Base-by-base conservation (phyloP, 2,113 vertebrate species). In the Pyrgilauda ruficollis region DNA sequence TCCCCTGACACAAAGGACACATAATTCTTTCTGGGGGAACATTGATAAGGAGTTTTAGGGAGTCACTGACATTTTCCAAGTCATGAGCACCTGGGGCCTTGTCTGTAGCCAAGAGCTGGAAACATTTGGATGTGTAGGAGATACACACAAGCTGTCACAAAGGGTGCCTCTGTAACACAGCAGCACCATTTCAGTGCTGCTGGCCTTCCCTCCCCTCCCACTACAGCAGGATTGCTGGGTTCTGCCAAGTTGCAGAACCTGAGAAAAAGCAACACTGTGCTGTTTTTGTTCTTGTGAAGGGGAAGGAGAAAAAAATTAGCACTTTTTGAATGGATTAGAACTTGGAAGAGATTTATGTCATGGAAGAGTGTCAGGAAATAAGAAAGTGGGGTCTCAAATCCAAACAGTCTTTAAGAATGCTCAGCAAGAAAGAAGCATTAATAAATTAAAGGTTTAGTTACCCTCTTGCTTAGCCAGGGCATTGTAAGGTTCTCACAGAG, bases 211-310 rank as follows among this genome's bases (percentile, higher is more conserved):
- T 77, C 22, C 20, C 44, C 63, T 93, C 59, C 59, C 73, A 44
- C 81, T 41, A 11, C 10, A 69, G 50, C 63, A 84, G 72, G 22
- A 67, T 46, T 73, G n/a, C 39, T 67, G 17, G 8, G 30, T 43
- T 63, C 59, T 93, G 87, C 77, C 84, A 95, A 90, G 73, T 18
- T 73, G 64, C 76, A 91, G 73, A 91, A 93, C 84, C 87, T 78
- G 55, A 81, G 43, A 80, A 89, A 92, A 92, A 70, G 77, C 50
- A 81, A 70, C 61, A 87, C 77, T 89, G 81, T 87, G 47, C 47
- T 47, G 64, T 30, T 68, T 96, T 84, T 89, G 64, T 81, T 87
- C 73, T 68, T 47, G 30, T 20, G 19, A 66, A 31, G 15, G 26
- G 35, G 52, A 63, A 81, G 43, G 14, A 91, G 31, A 46, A 84